Evolutionary conservation across 2,888 invertebrate genomes (phyloP).

Genomic region (Dione juno): DNA sequence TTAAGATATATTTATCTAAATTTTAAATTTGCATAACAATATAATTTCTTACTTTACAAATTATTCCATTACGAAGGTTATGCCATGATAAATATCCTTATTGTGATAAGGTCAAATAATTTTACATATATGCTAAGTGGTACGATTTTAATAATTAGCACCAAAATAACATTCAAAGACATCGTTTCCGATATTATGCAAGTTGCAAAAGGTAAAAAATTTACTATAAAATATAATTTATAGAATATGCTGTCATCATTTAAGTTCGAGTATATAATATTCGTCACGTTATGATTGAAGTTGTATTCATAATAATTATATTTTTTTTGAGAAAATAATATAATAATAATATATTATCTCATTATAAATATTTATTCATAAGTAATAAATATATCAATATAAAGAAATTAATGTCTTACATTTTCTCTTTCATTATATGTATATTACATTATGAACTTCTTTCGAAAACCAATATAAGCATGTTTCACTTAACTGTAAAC

Average conservation of each 20-base stretch:
- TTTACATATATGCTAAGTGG: slow-evolving; percentile 36
- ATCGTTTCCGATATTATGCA: slow-evolving; percentile 19
- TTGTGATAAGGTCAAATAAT: slow-evolving; percentile 37
- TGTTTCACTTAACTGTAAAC: not conserved
- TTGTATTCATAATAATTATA: no score
- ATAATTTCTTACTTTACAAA: slow-evolving; percentile 13
- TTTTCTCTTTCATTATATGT: not conserved
- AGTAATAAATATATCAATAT: not conserved
- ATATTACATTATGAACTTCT: no score
- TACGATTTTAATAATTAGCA: slow-evolving; percentile 27
- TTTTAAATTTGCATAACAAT: not conserved
- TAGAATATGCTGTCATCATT: no score
- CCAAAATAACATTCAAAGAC: slow-evolving; percentile 18
- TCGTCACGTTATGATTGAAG: no score
- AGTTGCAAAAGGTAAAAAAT: not conserved
- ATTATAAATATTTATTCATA: not conserved
- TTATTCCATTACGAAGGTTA: slow-evolving; percentile 29
- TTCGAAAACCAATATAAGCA: not conserved
- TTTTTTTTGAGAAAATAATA: no score
- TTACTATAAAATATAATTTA: no score
- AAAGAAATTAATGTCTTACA: not conserved
- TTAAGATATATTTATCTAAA: not conserved
- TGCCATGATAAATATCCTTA: slow-evolving; percentile 30
- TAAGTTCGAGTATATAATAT: no score
- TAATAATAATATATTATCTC: no score